Evolutionary conservation across 1,140 invertebrate genomes (phyloP), one percentile per base, ranked within the genome.

Genomic region (Phortica variegata): DNA sequence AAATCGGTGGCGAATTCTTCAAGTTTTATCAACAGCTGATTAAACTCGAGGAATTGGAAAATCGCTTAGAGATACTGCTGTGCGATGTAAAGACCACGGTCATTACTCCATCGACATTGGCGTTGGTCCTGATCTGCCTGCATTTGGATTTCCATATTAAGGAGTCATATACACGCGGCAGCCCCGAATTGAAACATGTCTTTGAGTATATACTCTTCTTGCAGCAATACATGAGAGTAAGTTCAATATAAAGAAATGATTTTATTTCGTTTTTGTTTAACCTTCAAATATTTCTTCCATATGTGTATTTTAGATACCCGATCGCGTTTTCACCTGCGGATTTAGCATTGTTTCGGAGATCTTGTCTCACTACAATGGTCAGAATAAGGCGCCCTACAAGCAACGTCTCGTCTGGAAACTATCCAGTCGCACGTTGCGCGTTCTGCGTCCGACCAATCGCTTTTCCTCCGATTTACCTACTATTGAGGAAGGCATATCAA

Each of bases 371-470:
- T 89, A 90, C 73, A 87, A 88, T 66, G 84, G 82, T 26, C 82
- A 87, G 65, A 79, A 81, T 33, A 84, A 85, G 62, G 83, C 82
- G 52, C 83, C 85, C 13, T 83, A 87, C 57, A 81, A 85, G 18
- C 87, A 90, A 76, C 82, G 86, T 34, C 81, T 90, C 38, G 84
- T 88, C 45, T 89, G 88, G 87, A 77, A 81, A 61, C 75, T 86
- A 23, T 84, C 83, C 44, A 84, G 83, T 43, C 75, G 84, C 45
- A 87, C 85, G 37, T 80, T 85, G 40, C 78, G 85, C 60, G 81
- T 87, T 52, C 77, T 88, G 49, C 82, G 87, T 43, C 87, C 87
- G 2, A 89, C 87, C 42, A 86, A 88, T 66, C 85, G 84, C 54
- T 82, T 89, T 43, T 85, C 81, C 18, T 84, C 84, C 6, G 80